phyloP scores from a whole-genome alignment of 2,113 vertebrate genomes.

The Chloroceryle aenea region DNA sequence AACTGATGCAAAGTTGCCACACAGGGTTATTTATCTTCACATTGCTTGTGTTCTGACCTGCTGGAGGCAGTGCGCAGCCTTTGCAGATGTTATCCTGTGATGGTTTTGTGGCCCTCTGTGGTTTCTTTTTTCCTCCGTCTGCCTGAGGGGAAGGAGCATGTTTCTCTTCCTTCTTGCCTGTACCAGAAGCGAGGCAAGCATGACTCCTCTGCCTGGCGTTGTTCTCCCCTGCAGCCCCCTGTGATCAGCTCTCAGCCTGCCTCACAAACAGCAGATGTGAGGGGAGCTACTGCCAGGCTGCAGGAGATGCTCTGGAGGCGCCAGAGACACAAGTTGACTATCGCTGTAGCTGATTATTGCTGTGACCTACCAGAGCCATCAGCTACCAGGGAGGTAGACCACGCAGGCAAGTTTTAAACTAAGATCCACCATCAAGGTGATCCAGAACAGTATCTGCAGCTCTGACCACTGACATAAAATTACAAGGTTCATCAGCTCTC shows the following conservation, averaged over 20 bases:
- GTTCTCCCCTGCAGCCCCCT: background rate
- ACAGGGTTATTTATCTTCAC: background rate
- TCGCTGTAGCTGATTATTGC: background rate
- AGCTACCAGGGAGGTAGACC: background rate
- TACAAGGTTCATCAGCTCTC: background rate
- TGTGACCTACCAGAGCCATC: background rate
- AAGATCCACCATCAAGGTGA: background rate
- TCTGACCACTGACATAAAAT: background rate
- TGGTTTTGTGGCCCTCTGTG: background rate
- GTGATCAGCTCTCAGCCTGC: background rate
- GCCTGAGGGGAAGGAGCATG: background rate
- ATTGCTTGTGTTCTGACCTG: background rate
- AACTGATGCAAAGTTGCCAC: background rate
- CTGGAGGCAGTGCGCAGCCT: background rate
- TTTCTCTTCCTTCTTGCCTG: background rate
- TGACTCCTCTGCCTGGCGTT: background rate
- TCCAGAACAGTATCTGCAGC: background rate
- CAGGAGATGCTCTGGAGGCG: rapidly evolving
- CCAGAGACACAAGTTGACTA: background rate
- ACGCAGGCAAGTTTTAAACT: background rate
- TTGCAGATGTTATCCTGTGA: background rate
- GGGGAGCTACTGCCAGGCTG: background rate
- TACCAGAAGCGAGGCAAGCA: background rate
- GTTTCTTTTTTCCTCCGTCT: background rate
- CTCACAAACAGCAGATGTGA: background rate